Evolutionary conservation across 2,888 invertebrate genomes (phyloP).

Genomic region (Pachycephus smyrnensis): DNA sequence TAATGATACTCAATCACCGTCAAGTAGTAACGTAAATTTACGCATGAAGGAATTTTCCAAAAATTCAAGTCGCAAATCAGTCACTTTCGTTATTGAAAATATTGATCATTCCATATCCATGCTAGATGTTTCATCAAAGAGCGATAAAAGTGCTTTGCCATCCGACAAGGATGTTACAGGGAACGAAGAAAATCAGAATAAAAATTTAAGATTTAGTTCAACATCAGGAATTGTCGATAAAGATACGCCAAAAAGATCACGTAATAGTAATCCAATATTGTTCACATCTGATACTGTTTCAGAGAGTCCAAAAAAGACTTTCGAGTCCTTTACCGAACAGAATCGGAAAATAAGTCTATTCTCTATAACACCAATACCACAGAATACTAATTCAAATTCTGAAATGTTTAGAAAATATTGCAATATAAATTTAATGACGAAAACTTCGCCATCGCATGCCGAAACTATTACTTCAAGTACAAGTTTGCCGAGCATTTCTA

Average conservation of each 20-base stretch:
- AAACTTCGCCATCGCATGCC: conserved; percentile 23
- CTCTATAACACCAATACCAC: neutral
- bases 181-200: neutral
- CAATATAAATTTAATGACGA: conserved; percentile 1
- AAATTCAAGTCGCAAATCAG: neutral
- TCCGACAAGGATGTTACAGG: neutral
- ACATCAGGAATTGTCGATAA: neutral
- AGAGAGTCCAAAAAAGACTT: neutral
- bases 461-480: conserved; percentile 36
- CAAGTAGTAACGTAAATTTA: neutral
- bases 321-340: neutral
- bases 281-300: neutral
- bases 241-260: neutral
- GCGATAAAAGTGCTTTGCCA: neutral
- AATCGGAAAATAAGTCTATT: neutral
- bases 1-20: neutral
- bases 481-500: conserved; percentile 20
- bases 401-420: conserved; percentile 45
- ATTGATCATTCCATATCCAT: neutral
- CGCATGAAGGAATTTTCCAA: neutral
- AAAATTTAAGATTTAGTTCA: neutral
- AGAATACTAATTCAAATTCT: conserved; percentile 32
- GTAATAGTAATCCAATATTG: too few relatives aligned
- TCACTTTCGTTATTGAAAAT: neutral
- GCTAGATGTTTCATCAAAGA: neutral